Evolutionary conservation across 1,140 invertebrate species (phyloP), one percentile per base, ranked within the genome.

Genomic region (Chlorops oryzae): DNA sequence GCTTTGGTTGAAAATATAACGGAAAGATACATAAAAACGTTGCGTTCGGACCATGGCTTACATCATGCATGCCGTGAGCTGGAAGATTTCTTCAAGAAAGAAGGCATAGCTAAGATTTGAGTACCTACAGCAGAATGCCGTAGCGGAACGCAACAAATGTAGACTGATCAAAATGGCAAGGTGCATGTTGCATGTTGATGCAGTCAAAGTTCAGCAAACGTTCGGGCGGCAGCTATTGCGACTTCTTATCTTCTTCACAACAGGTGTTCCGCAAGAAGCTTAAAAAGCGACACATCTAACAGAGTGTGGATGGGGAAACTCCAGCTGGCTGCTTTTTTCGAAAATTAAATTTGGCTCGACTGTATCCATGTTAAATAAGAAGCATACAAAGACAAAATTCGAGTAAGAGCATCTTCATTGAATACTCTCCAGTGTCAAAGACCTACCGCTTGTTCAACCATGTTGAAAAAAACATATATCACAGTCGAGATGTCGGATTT

Each of bases 271-370:
- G 43, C 52, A 47, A 27, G 47, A 15, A 42, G 41, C 37, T 32
- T 52, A 18, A 24, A 28, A 10, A 44, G 48, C 12, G 18, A 46
- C 28, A 71, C 65, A 10, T 71, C 71, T 5, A 50, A 60, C 32
- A 64, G 73, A 50, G 23, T 58, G 18, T 75, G 69, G 55, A 57
- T 43, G 43, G 56, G 54, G 6, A 55, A 43, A 71, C 62, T 38
- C 62, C 65, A 21, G 49, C 69, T 47, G 38, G 71, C 1, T 54
- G 50, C 17, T 54, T 70, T 38, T 40, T 73, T n/a, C 44, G 57
- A 47, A 28, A 67, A 7, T n/a, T n/a, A n/a, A n/a, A n/a, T 73
- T 72, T 59, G 68, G 68, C 52, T 23, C 20, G 10, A 25, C 18
- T 37, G 41, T 18, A n/a, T n/a, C n/a, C n/a, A n/a, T n/a, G n/a